Percentiles rank a stretch among this genome's conserved stretches.
phyloP scores from a whole-genome alignment of 2,888 invertebrate genomes.

The Rhopalosiphum nymphaeae region DNA sequence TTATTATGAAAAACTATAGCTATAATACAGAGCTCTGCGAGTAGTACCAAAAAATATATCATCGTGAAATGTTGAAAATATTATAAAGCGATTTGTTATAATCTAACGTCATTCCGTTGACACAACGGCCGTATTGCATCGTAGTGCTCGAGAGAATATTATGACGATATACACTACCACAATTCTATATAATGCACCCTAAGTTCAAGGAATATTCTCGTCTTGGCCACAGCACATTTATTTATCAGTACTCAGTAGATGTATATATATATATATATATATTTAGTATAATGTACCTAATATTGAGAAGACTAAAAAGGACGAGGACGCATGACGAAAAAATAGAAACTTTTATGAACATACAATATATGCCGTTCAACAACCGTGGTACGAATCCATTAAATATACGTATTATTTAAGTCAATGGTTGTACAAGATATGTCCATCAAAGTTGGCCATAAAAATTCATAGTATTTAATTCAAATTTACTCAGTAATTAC shows the following conservation, averaged over 20 bases:
- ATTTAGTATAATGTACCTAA: neutral
- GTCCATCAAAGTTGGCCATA: too few species aligned
- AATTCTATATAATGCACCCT: neutral
- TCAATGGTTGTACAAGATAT: too few species aligned
- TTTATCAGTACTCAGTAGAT: neutral
- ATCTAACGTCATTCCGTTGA: slow-evolving; percentile 23
- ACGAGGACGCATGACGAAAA: neutral
- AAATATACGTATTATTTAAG: too few species aligned
- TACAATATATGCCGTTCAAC: neutral
- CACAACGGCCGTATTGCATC: neutral
- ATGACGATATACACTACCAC: neutral
- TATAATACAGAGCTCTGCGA: neutral
- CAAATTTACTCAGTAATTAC: neutral
- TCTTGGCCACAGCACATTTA: neutral
- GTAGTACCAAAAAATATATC: neutral
- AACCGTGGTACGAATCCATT: neutral
- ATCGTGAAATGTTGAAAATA: slow-evolving; percentile 7
- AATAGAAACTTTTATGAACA: neutral
- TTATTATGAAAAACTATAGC: neutral
- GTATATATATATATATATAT: too few species aligned
- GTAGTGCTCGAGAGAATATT: neutral
- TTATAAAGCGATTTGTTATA: slow-evolving; percentile 50
- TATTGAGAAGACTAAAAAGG: neutral
- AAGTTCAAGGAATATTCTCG: neutral
- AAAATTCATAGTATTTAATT: neutral